Evolutionary conservation across 2,113 vertebrate genomes (phyloP).

Genomic region (Isurus oxyrinchus): DNA sequence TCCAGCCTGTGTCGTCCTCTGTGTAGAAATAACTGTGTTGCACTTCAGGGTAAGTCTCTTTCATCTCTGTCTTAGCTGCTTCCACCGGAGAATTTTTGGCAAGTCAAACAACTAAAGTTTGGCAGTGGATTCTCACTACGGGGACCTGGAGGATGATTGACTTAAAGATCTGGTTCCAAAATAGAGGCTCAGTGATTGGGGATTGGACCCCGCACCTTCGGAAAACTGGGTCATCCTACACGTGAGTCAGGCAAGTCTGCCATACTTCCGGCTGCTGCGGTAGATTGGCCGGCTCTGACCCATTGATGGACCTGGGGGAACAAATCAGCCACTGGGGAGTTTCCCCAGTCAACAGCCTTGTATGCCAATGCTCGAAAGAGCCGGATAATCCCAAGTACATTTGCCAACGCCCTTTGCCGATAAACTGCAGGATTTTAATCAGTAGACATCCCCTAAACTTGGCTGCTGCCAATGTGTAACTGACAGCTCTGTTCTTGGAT

Average conservation of each 20-base stretch:
- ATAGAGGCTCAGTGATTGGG: background rate
- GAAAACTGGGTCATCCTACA: background rate
- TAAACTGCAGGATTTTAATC: background rate
- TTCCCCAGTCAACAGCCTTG: too few species aligned
- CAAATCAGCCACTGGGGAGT: background rate
- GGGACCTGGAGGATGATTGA: background rate
- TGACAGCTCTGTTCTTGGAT: background rate
- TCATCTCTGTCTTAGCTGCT: background rate
- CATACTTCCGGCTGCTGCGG: too few species aligned
- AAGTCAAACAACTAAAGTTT: background rate
- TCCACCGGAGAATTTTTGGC: background rate
- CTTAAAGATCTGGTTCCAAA: background rate
- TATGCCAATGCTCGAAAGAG: background rate
- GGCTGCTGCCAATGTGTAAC: background rate
- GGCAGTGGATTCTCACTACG: background rate
- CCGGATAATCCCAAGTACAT: background rate
- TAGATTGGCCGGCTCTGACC: too few species aligned
- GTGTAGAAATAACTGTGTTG: background rate
- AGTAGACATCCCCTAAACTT: background rate
- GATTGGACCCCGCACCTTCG: background rate
- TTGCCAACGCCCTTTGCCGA: background rate
- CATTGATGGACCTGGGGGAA: too few species aligned
- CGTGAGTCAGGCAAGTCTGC: background rate
- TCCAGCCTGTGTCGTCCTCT: background rate
- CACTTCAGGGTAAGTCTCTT: background rate